These are phyloP conservation scores for Eptesicus fuscus DNA, from an alignment of 2,113 vertebrate species.

Conservation along the genomic window DNA sequence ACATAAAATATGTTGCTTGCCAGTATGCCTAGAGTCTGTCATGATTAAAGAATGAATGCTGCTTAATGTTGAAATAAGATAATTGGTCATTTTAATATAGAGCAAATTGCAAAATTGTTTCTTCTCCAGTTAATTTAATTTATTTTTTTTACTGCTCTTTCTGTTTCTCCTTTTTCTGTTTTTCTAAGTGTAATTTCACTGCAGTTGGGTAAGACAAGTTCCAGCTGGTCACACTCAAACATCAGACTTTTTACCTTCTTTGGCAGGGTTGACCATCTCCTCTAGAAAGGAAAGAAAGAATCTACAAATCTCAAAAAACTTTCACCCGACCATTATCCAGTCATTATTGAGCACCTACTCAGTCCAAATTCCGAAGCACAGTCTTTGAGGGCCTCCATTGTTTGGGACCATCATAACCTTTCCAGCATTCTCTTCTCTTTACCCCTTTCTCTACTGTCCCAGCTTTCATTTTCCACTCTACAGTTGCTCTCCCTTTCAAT, in stretches of 20 bases:
- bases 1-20: slow-evolving; percentile 10
- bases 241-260: not conserved
- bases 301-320: not conserved
- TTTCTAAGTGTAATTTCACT: slow-evolving; percentile 24
- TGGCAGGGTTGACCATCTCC: not conserved
- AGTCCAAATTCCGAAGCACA: not conserved
- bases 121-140: not conserved
- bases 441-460: not conserved
- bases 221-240: not conserved
- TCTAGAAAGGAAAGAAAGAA: not conserved
- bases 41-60: slow-evolving; percentile 2
- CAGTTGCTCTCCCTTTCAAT: not conserved
- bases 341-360: not conserved
- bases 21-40: not conserved
- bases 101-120: slow-evolving; percentile 23
- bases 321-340: not conserved
- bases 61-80: slow-evolving; percentile 38
- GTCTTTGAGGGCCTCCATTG: not conserved
- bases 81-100: not conserved
- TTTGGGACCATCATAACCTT: not conserved
- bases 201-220: not conserved
- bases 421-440: not conserved
- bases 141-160: not conserved
- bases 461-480: not conserved
- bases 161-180: not conserved